Conservation (phyloP, 2,113 vertebrate species). For the Albula glossodonta region DNA sequence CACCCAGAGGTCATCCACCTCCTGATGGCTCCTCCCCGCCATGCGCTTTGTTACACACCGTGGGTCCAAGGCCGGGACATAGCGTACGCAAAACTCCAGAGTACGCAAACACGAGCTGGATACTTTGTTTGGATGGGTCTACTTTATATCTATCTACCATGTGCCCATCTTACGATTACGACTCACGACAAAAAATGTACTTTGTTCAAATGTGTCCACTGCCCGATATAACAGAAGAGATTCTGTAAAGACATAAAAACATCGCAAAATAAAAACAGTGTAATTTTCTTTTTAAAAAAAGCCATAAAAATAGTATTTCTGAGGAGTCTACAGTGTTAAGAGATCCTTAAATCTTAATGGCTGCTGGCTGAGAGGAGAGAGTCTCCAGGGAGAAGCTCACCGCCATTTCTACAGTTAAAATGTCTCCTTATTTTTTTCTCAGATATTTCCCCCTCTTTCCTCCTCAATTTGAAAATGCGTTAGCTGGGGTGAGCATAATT, state of each 20-base stretch:
- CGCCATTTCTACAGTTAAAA: neutral
- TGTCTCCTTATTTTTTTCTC: neutral
- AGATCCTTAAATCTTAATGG: slow-evolving; percentile 72
- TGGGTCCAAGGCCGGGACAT: slow-evolving; percentile 42
- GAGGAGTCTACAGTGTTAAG: slow-evolving; percentile 61
- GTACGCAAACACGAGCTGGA: neutral
- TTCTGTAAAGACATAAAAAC: slow-evolving; percentile 43
- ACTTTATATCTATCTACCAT: neutral
- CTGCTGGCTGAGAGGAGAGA: slow-evolving; percentile 66
- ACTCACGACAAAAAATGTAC: neutral
- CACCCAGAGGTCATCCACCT: slow-evolving; percentile 27
- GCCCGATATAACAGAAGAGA: slow-evolving; percentile 52
- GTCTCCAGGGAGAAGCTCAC: slow-evolving; percentile 57
- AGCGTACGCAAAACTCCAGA: slow-evolving; percentile 8
- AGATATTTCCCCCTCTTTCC: neutral
- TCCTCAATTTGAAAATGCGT: neutral
- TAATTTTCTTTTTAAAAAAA: slow-evolving; percentile 66
- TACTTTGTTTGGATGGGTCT: slow-evolving; percentile 8
- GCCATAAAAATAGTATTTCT: slow-evolving; percentile 65
- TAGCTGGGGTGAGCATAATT: no score
- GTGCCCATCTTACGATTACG: neutral
- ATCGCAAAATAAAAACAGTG: slow-evolving; percentile 49
- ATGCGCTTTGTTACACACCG: slow-evolving; percentile 27
- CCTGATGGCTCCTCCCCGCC: slow-evolving; percentile 13
- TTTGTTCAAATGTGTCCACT: slow-evolving; percentile 16